Conservation (phyloP, 2,888 invertebrate species). For the Noctua fimbriata region DNA sequence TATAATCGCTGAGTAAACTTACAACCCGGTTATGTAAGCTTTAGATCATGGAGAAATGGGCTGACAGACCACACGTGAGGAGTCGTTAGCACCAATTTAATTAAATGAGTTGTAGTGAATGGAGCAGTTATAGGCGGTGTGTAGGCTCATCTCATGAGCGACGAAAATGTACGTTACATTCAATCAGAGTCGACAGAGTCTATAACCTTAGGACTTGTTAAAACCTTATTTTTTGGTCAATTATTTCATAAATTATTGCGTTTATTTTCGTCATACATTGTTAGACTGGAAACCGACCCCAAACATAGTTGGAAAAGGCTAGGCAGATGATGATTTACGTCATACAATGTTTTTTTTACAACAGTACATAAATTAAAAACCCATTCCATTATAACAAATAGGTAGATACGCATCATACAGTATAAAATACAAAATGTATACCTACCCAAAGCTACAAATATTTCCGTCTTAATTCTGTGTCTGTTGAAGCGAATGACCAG, state of each 20-base stretch:
- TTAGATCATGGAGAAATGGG: constrained; percentile 11
- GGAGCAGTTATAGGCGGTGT: constrained; percentile 25
- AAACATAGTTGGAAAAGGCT: too few relatives aligned
- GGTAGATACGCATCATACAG: neutral
- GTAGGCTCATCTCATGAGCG: constrained; percentile 12
- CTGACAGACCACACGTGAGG: constrained; percentile 14
- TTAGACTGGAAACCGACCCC: too few relatives aligned
- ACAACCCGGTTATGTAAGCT: neutral
- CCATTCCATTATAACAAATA: neutral
- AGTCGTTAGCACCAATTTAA: constrained; percentile 29
- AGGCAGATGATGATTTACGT: too few relatives aligned
- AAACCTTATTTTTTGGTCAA: too few relatives aligned
- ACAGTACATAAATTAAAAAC: neutral
- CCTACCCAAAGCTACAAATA: neutral
- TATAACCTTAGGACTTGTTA: neutral
- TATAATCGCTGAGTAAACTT: neutral
- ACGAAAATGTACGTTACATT: neutral
- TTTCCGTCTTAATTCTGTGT: neutral
- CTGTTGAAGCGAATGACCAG: neutral
- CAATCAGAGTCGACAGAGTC: constrained; percentile 14
- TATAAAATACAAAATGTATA: too few relatives aligned
- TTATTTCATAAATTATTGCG: neutral
- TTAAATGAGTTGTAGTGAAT: constrained; percentile 27
- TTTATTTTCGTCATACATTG: neutral
- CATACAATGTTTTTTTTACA: too few relatives aligned